Percentiles rank a stretch among this genome's conserved stretches.
Evolutionary conservation across 2,113 vertebrate genomes (phyloP).

Genomic region (Corythoichthys intestinalis): DNA sequence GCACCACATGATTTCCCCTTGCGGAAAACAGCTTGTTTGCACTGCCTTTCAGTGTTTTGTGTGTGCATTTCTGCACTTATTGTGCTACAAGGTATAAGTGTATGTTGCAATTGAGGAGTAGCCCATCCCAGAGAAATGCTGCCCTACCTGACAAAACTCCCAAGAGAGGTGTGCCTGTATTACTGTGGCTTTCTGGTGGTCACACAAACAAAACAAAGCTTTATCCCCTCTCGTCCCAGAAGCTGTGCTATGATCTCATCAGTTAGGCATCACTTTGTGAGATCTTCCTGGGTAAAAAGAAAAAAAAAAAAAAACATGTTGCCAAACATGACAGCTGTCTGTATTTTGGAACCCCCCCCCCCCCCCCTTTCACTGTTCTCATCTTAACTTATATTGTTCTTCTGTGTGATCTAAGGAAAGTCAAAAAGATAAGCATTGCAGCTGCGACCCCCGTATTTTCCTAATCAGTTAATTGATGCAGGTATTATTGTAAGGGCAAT

Average conservation of each 20-base stretch:
- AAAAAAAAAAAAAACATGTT: not conserved
- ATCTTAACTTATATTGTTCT: too few species aligned
- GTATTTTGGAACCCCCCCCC: too few species aligned
- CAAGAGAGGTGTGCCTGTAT: slow-evolving; percentile 42
- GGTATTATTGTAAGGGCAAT: too few species aligned
- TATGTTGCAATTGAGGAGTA: slow-evolving; percentile 31
- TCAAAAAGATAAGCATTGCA: too few species aligned
- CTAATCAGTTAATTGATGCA: too few species aligned
- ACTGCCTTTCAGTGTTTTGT: slow-evolving; percentile 32
- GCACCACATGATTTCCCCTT: slow-evolving; percentile 71
- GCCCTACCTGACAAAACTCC: slow-evolving; percentile 37
- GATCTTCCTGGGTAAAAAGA: not conserved
- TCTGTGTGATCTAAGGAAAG: too few species aligned
- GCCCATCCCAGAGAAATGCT: slow-evolving; percentile 51
- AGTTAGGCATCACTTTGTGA: not conserved
- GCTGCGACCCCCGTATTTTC: too few species aligned
- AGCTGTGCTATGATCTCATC: not conserved
- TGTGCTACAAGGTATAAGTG: slow-evolving; percentile 45
- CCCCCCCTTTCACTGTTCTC: too few species aligned
- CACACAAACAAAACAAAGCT: slow-evolving; percentile 44
- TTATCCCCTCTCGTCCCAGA: not conserved
- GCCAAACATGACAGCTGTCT: too few species aligned
- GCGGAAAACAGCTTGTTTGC: slow-evolving; percentile 59
- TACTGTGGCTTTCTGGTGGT: slow-evolving; percentile 48
- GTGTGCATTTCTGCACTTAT: slow-evolving; percentile 24